Evolutionary conservation across 2,797 vertebrate species (phyloP), one percentile per base, ranked within the genome.

Genomic region (Spinibarbus caldwelli): DNA sequence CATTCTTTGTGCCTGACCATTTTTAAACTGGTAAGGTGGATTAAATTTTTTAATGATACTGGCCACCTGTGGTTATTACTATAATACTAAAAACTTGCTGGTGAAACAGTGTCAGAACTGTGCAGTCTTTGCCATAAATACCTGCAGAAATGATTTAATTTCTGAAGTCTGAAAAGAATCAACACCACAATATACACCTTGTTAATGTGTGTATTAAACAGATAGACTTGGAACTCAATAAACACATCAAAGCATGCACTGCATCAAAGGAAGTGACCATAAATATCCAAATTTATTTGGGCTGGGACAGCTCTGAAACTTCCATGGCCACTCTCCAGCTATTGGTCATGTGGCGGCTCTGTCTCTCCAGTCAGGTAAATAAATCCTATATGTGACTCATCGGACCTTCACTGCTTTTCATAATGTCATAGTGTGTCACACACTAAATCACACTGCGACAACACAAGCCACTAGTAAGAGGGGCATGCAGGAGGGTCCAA

Each of bases 371-470:
- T 76, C 57, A 64, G 77, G 36, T 78, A 31, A 45, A 78, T 45
- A 31, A 21, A 12, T 78, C 57, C 15, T 38, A 29, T 15, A 14
- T 26, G 36, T 26, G 49, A 59, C 8, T 38, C 52, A 38, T 12
- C 57, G 64, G 76, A 78, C 76, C 57, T 78, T 78, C 38, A 59
- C 5, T 43, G 77, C 36, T 45, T 78, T n/a, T 78, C 77, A 78
- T 29, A 38, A 78, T 64, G 52, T 34, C 29, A 49, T 6, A 11
- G 26, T 21, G 43, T 76, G 49, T 38, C 77, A 78, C 77, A 64
- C 21, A 78, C 34, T 41, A 41, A 78, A 36, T 57, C 23, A 23
- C 34, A n/a, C 34, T 59, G 75, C 34, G 75, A 78, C 75, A 57
- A 59, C 12, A 57, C 15, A 75, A 52, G 29, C 5, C 10, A 54